Evolutionary conservation across 2,888 invertebrate genomes (phyloP).

Genomic region (Eudasyphora cyanicolor): DNA sequence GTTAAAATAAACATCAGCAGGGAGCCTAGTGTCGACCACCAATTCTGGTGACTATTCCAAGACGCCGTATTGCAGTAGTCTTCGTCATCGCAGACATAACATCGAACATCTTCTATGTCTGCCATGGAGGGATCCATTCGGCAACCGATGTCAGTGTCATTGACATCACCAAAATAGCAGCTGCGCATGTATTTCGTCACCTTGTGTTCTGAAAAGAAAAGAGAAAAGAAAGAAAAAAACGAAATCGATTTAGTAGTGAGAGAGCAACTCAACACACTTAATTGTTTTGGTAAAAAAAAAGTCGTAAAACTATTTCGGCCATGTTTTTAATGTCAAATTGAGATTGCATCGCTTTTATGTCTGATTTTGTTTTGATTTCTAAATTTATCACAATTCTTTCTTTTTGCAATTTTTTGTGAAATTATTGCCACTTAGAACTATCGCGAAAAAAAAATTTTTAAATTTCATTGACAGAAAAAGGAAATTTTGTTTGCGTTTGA

Average conservation of each 20-base stretch:
- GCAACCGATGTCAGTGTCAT: conserved; percentile 73
- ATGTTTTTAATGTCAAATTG: too few species aligned
- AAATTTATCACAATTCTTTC: too few species aligned
- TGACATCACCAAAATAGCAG: conserved; percentile 75
- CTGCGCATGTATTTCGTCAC: conserved; percentile 71
- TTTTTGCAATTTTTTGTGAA: too few species aligned
- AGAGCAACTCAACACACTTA: too few species aligned
- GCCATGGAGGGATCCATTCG: conserved; percentile 72
- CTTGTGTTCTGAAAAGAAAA: conserved; percentile 69
- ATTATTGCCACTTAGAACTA: too few species aligned
- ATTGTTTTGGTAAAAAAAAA: not conserved
- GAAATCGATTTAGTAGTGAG: too few species aligned
- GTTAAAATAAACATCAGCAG: conserved; percentile 33
- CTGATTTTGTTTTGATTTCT: too few species aligned
- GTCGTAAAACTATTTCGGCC: not conserved
- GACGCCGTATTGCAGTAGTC: conserved; percentile 72
- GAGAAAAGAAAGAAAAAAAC: not conserved
- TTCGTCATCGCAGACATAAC: conserved; percentile 73
- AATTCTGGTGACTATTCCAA: not conserved
- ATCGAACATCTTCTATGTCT: conserved; percentile 69
- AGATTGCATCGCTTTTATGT: too few species aligned
- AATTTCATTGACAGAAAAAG: too few species aligned
- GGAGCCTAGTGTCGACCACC: conserved; percentile 17
- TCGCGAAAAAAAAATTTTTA: too few species aligned
- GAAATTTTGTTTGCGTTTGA: too few species aligned